Base-by-base conservation (phyloP, 2,888 invertebrate species). In the Eupeodes latifasciatus region DNA sequence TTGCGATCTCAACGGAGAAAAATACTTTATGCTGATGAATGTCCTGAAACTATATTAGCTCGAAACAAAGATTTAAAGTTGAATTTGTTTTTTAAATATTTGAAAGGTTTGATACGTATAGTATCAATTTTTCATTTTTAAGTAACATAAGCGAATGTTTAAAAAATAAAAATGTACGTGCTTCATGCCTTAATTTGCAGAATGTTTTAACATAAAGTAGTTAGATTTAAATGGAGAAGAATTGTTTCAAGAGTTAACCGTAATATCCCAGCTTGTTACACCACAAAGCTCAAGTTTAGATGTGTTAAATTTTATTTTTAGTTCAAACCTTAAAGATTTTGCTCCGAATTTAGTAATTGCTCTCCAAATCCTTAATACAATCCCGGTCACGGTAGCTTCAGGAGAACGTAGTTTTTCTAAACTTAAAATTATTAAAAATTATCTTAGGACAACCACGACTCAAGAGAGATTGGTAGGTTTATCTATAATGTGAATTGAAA, bases 391-490 rank as follows among this genome's bases (percentile, higher is more conserved):
- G 19, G 19, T 19, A 19, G 19, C 1, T 19, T 19, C 19, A 19
- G 19, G 19, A 19, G 19, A 19, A 19, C 19, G 19, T 19, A 19
- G 19, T 19, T 75, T 81, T 72, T 81, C 59, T 19, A 59, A 75
- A 36, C 66, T 75, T 19, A 67, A 75, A 67, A 57, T 53, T 40
- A 75, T 61, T 19, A 74, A 81, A 75, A 75, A 75, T 40, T 59
- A 75, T 47, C 59, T 69, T 0, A 75, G 44, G 67, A 61, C 57
- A 10, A 81, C 75, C 1, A 69, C 27, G 47, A 53, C 67, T 19
- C 75, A 81, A 53, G 75, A 81, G 16, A 66, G 61, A 67, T 81
- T 69, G 55, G 74, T 47, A 51, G 81, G 19, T 1, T 19, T 19
- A 19, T 19, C 19, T 1, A 19, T 19, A 19, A 19, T 19, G 19